A percentile compares a stretch with the other conserved stretches of the same genome.
Evolutionary conservation across 2,113 vertebrate species (phyloP).

Genomic region (Plestiodon gilberti): DNA sequence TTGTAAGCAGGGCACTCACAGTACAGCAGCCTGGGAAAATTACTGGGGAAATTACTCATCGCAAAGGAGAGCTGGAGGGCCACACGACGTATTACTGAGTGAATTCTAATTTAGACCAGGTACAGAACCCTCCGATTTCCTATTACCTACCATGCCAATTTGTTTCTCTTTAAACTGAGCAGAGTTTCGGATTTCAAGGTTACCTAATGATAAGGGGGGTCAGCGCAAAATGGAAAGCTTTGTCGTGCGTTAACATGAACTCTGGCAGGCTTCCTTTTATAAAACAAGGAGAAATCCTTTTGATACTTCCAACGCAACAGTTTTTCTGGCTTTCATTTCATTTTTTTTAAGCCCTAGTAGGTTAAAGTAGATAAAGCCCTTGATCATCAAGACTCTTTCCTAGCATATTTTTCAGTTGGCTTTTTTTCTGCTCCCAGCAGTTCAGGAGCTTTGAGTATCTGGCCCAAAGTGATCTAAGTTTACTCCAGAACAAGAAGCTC

Average conservation of each 20-base stretch:
- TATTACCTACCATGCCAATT: background rate
- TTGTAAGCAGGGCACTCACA: constrained; percentile 26
- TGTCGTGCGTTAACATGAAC: background rate
- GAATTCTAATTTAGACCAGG: constrained; percentile 19
- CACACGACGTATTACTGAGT: constrained; percentile 2
- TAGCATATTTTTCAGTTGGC: background rate
- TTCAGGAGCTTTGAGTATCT: background rate
- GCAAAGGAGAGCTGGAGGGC: constrained; percentile 27
- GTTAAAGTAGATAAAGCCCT: background rate
- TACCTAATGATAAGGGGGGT: background rate
- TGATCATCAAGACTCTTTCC: background rate
- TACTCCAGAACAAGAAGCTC: too few relatives aligned
- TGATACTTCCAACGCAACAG: background rate
- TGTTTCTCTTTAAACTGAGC: background rate
- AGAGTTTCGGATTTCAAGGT: constrained; percentile 1
- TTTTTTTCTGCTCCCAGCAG: background rate
- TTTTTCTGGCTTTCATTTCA: background rate
- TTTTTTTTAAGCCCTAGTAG: background rate
- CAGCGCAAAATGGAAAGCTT: constrained; percentile 8
- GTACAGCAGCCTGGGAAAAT: constrained; percentile 16
- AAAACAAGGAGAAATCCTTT: constrained; percentile 24
- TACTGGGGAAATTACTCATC: constrained; percentile 24
- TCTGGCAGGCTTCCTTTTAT: background rate
- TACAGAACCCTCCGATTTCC: background rate
- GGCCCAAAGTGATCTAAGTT: background rate